Percentiles rank a stretch among this genome's conserved stretches.
Conservation (phyloP, 2,797 vertebrate species). For the Pangasius sanitwongsei region DNA sequence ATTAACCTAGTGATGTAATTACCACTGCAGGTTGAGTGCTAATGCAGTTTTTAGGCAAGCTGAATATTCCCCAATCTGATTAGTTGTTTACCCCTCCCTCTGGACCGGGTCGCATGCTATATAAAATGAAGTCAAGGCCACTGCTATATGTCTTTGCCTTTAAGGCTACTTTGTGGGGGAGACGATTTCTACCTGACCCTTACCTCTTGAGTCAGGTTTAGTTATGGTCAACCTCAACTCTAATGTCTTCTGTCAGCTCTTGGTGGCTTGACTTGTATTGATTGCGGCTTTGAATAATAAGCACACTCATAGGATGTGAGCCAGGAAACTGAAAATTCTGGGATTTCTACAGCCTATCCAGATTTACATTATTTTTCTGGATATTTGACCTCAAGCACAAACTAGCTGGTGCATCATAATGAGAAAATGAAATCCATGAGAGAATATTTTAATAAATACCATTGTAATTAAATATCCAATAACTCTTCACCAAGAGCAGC, state of each 20-base stretch:
- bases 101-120: constrained; percentile 62
- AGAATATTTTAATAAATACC: constrained; percentile 41
- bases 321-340: background rate
- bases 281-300: constrained; percentile 37
- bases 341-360: background rate
- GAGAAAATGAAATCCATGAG: constrained; percentile 40
- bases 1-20: constrained; percentile 80
- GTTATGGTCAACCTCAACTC: constrained; percentile 44
- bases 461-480: constrained; percentile 58
- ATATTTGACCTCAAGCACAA: constrained; percentile 25
- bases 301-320: background rate
- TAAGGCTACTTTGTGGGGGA: constrained; percentile 62
- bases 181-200: constrained; percentile 41
- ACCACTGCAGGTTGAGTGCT: constrained; percentile 75
- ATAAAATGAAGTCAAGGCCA: constrained; percentile 54
- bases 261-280: constrained; percentile 35
- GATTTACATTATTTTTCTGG: constrained; percentile 5
- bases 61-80: constrained; percentile 76
- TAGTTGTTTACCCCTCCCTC: constrained; percentile 69
- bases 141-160: constrained; percentile 61
- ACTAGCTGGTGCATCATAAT: constrained; percentile 11
- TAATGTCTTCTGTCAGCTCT: constrained; percentile 43
- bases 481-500: constrained; percentile 46
- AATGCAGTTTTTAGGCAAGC: constrained; percentile 75
- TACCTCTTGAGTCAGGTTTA: constrained; percentile 48